These are phyloP conservation scores for Notolabrus celidotus DNA, from an alignment of 2,797 vertebrate genomes.

Conservation along the genomic window DNA sequence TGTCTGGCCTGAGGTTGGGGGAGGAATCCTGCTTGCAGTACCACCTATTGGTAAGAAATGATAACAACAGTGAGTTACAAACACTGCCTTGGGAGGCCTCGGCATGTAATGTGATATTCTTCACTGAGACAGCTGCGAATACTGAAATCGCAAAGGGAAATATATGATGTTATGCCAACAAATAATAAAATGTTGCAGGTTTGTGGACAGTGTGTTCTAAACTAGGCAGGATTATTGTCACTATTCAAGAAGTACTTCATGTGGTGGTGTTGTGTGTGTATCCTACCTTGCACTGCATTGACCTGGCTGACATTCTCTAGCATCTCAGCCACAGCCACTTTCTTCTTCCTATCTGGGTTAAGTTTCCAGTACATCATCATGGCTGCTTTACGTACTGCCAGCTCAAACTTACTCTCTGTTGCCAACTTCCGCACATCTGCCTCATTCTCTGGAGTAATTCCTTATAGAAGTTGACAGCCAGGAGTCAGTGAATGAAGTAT, in stretches of 20 bases:
- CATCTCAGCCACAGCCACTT: conserved; percentile 91
- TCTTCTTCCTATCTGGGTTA: conserved; percentile 94
- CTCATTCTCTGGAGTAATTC: conserved; percentile 93
- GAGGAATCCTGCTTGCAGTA: conserved; percentile 74
- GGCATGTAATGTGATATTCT: conserved; percentile 55
- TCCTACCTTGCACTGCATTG: conserved; percentile 79
- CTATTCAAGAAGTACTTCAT: conserved; percentile 5
- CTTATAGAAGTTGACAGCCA: conserved; percentile 68
- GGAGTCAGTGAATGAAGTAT: not conserved
- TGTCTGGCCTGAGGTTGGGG: conserved; percentile 87
- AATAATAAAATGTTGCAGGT: conserved; percentile 1
- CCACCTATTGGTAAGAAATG: conserved; percentile 71
- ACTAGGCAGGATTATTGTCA: conserved; percentile 22
- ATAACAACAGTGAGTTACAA: conserved; percentile 40
- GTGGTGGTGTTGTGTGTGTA: not conserved
- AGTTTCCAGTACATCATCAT: conserved; percentile 98
- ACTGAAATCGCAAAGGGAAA: conserved; percentile 42
- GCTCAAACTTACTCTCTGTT: conserved; percentile 93
- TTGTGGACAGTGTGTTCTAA: not conserved
- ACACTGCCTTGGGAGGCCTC: conserved; percentile 16
- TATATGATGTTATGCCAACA: conserved; percentile 28
- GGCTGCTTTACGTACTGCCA: conserved; percentile 93
- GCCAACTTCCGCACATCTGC: conserved; percentile 88
- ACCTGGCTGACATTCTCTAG: conserved; percentile 93
- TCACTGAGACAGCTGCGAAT: conserved; percentile 62